Evolutionary conservation across 2,888 invertebrate genomes (phyloP).

Genomic region (Eupithecia pulchellata): DNA sequence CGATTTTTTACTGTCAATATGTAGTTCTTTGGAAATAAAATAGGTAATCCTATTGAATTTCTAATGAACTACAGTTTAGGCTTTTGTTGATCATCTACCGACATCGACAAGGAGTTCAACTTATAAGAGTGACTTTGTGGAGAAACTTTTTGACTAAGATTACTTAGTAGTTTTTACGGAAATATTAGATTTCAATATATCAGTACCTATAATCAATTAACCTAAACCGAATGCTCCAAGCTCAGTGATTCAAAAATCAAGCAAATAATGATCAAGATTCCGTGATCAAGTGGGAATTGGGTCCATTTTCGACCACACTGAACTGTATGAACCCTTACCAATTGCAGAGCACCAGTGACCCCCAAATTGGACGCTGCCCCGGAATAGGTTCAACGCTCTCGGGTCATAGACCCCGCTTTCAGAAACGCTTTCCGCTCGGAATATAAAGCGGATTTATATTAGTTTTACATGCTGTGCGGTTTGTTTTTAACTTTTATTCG

Average conservation of each 20-base stretch:
- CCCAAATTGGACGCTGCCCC: slow-evolving; percentile 40
- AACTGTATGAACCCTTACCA: slow-evolving; percentile 30
- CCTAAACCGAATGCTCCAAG: neutral
- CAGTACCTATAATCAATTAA: neutral
- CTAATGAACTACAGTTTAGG: too few relatives aligned
- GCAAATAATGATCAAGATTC: neutral
- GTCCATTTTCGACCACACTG: neutral
- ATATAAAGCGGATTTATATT: slow-evolving; percentile 35
- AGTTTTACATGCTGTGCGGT: slow-evolving; percentile 2
- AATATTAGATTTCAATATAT: too few relatives aligned
- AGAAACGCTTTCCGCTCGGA: slow-evolving; percentile 42
- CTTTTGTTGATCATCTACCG: too few relatives aligned
- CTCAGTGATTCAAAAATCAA: neutral
- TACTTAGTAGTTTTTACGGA: too few relatives aligned
- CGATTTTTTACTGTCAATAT: too few relatives aligned
- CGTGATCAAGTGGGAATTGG: neutral
- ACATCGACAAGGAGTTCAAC: too few relatives aligned
- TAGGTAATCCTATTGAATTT: too few relatives aligned
- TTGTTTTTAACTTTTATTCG: neutral
- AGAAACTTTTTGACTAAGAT: too few relatives aligned
- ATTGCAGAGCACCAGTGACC: slow-evolving; percentile 39
- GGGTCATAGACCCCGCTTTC: slow-evolving; percentile 43
- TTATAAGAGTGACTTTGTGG: too few relatives aligned
- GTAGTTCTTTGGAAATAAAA: too few relatives aligned
- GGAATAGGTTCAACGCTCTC: slow-evolving; percentile 43